A percentile compares a stretch with the other conserved stretches of the same genome.
phyloP scores from a whole-genome alignment of 2,797 vertebrate genomes.

The Pteronotus mesoamericanus region DNA sequence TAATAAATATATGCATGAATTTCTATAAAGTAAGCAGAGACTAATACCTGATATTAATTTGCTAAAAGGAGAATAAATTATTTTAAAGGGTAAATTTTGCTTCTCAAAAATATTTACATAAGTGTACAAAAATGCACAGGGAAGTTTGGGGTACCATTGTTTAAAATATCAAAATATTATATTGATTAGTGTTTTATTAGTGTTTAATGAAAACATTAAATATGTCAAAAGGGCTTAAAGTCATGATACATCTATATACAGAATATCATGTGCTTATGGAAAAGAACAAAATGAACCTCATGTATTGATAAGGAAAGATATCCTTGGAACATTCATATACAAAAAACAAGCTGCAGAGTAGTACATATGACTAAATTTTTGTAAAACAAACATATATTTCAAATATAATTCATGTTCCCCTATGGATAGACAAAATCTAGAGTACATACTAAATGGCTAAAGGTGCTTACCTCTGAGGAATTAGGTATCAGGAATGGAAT shows the following conservation, averaged over 20 bases:
- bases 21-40: slow-evolving; percentile 22
- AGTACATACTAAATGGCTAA: background rate
- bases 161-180: slow-evolving; percentile 41
- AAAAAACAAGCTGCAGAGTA: background rate
- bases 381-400: slow-evolving; percentile 24
- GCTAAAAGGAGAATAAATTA: background rate
- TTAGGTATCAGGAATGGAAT: background rate
- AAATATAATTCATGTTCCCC: slow-evolving; percentile 11
- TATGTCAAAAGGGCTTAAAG: background rate
- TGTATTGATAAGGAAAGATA: background rate
- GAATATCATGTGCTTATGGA: background rate
- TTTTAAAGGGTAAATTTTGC: background rate
- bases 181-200: too few relatives aligned
- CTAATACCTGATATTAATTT: slow-evolving; percentile 14
- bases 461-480: background rate
- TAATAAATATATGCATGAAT: background rate
- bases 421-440: background rate
- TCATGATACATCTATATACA: background rate
- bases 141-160: background rate
- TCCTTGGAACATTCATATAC: background rate
- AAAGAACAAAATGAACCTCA: slow-evolving; percentile 13
- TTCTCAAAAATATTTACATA: slow-evolving; percentile 13
- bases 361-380: slow-evolving; percentile 13
- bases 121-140: background rate
- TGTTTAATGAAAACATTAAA: background rate